These are phyloP conservation scores for Neoseiulus cucumeris DNA, from an alignment of 1,140 invertebrate species.

Conservation along the genomic window DNA sequence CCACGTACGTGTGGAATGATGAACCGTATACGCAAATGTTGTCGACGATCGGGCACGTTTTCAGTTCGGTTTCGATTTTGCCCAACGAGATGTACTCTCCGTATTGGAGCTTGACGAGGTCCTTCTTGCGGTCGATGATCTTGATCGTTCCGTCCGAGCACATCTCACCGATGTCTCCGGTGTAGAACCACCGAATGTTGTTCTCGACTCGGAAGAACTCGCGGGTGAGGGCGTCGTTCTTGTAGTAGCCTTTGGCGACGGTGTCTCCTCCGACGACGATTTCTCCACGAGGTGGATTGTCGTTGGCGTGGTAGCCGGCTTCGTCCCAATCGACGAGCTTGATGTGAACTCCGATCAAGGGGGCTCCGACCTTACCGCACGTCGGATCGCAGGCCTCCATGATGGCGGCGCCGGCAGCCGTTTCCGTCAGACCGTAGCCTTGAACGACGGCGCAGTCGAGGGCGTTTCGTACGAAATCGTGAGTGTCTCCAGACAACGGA, in stretches of 20 bases:
- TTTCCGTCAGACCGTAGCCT: conserved; percentile 90
- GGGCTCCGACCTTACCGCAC: conserved; percentile 23
- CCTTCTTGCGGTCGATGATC: conserved; percentile 37
- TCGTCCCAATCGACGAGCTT: conserved; percentile 26
- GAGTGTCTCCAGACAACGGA: conserved; percentile 77
- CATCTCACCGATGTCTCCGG: conserved; percentile 37
- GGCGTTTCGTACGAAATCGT: conserved; percentile 80
- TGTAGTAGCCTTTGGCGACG: conserved; percentile 35
- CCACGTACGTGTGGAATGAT: conserved; percentile 45
- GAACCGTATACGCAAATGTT: conserved; percentile 31
- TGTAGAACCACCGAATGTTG: conserved; percentile 32
- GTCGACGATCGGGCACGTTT: conserved; percentile 32
- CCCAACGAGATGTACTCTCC: conserved; percentile 31
- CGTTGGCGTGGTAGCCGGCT: conserved; percentile 30
- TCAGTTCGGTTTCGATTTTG: conserved; percentile 30
- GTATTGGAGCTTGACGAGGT: conserved; percentile 35
- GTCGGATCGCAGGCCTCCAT: conserved; percentile 22
- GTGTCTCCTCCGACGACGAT: conserved; percentile 35
- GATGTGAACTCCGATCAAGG: conserved; percentile 21
- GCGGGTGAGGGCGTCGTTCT: conserved; percentile 32
- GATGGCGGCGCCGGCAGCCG: conserved; percentile 33
- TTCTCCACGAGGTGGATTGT: conserved; percentile 36
- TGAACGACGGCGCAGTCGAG: conserved; percentile 74
- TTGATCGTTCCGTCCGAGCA: conserved; percentile 31
- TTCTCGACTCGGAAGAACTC: conserved; percentile 32